Evolutionary conservation across 2,888 invertebrate genomes (phyloP).

Genomic region (Nasonovia ribisnigri): DNA sequence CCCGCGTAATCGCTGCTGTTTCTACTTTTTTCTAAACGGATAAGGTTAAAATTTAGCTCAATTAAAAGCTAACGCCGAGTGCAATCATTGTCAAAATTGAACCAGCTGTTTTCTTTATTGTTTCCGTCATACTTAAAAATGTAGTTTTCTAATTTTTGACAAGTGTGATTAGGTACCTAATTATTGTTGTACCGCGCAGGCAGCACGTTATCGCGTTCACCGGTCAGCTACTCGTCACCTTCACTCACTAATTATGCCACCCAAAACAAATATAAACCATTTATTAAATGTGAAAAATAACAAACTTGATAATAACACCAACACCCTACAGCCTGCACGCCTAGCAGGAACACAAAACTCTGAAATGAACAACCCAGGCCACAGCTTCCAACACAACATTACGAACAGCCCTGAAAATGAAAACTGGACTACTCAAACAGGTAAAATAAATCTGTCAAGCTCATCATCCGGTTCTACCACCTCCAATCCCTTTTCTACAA

Average conservation of each 20-base stretch:
- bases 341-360: no score
- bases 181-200: background rate
- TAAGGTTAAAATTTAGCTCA: slow-evolving; percentile 3
- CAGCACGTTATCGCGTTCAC: background rate
- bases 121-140: slow-evolving; percentile 12
- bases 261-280: background rate
- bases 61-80: background rate
- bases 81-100: slow-evolving; percentile 12
- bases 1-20: background rate
- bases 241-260: background rate
- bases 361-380: no score
- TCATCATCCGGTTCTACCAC: no score
- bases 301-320: background rate
- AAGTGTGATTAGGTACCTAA: background rate
- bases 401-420: no score
- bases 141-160: background rate
- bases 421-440: no score
- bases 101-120: background rate
- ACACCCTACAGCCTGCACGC: no score
- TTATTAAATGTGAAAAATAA: slow-evolving; percentile 4
- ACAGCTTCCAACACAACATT: no score
- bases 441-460: no score
- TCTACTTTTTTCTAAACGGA: background rate
- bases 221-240: background rate
- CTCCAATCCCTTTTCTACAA: no score